Conservation (phyloP, 2,797 vertebrate species). For the Chiroxiphia lanceolata region DNA sequence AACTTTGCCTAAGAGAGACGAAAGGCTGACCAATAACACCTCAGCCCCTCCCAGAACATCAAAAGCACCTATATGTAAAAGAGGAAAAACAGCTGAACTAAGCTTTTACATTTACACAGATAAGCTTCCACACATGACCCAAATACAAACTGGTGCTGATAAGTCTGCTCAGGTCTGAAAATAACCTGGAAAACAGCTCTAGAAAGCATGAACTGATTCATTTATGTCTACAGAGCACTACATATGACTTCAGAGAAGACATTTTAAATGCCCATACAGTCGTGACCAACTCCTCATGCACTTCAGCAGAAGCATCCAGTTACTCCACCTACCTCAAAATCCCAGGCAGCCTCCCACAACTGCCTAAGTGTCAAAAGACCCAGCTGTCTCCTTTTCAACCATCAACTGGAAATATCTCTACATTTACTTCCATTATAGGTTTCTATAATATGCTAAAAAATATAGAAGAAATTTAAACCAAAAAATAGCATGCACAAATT, state of each 20-base stretch:
- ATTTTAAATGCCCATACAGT: conserved; percentile 43
- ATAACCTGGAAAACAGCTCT: not conserved
- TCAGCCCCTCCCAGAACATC: conserved; percentile 34
- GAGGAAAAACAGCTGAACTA: not conserved
- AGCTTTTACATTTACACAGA: not conserved
- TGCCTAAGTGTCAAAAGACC: conserved; percentile 46
- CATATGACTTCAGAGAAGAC: conserved; percentile 10
- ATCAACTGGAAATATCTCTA: not conserved
- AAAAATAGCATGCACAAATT: not conserved
- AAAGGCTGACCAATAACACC: not conserved
- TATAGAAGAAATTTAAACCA: not conserved
- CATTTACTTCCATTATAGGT: not conserved
- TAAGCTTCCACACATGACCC: not conserved
- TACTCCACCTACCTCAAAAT: conserved; percentile 43
- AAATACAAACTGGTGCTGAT: not conserved
- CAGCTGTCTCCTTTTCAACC: conserved; percentile 53
- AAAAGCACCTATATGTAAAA: conserved; percentile 14
- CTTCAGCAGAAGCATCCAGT: conserved; percentile 30
- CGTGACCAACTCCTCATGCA: conserved; percentile 46
- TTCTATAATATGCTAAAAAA: not conserved
- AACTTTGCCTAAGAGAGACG: not conserved
- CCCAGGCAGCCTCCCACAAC: conserved; percentile 51
- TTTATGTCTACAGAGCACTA: not conserved
- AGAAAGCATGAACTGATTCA: conserved; percentile 1
- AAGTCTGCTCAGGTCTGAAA: not conserved